A percentile compares a stretch with the other conserved stretches of the same genome.
Conservation (phyloP, 2,888 invertebrate species). For the Metacarcinus magister region DNA sequence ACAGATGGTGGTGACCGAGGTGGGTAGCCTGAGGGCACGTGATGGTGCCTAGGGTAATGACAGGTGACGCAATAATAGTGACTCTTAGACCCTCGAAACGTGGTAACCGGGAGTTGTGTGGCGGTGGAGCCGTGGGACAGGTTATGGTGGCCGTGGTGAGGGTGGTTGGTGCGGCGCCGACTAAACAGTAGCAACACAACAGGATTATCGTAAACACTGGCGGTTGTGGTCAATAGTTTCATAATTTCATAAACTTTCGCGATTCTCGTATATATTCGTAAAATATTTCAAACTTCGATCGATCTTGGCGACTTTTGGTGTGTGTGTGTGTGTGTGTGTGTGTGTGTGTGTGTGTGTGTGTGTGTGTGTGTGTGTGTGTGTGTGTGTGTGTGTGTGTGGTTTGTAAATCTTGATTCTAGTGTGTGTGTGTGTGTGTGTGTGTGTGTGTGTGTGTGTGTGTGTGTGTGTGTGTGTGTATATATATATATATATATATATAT, state of each 20-base stretch:
- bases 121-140: too few relatives aligned
- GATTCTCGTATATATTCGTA: constrained; percentile 5
- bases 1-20: constrained; percentile 19
- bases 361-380: background rate
- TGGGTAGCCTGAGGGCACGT: background rate
- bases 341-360: background rate
- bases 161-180: background rate
- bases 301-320: background rate
- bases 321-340: too few relatives aligned
- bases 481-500: constrained; percentile 4
- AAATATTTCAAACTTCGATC: background rate
- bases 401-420: too few relatives aligned
- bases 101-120: constrained; percentile 5
- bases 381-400: background rate
- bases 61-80: constrained; percentile 31
- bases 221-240: constrained; percentile 26
- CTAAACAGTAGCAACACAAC: background rate
- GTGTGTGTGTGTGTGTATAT: constrained; percentile 13
- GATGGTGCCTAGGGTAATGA: constrained; percentile 1
- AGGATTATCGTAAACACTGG: constrained; percentile 35
- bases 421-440: background rate
- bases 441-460: background rate
- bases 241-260: constrained; percentile 10
- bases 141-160: constrained; percentile 6
- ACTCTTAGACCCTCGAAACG: constrained; percentile 16